phyloP scores from a whole-genome alignment of 2,888 invertebrate species.

The Acanthosepion pharaonis region DNA sequence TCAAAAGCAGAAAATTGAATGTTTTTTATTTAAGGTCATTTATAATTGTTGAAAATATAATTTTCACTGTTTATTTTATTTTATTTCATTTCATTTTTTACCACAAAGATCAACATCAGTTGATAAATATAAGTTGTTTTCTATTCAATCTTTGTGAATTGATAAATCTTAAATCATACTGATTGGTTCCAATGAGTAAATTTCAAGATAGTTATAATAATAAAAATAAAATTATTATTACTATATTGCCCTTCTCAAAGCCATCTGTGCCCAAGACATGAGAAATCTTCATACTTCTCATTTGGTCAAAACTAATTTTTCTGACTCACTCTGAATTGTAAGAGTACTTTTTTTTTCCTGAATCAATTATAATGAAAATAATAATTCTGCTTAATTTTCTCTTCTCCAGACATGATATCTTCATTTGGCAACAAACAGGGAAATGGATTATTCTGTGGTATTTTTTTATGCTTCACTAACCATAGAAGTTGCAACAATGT shows the following conservation, averaged over 20 bases:
- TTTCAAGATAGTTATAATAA: background rate
- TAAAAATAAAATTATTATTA: background rate
- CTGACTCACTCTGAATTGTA: too few species aligned
- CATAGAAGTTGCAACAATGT: too few species aligned
- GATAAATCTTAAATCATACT: background rate
- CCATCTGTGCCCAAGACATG: too few species aligned
- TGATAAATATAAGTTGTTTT: background rate
- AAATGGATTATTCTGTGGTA: too few species aligned
- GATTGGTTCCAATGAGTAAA: background rate
- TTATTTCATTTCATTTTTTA: background rate
- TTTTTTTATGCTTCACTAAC: too few species aligned
- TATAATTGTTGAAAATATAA: background rate
- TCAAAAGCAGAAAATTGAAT: background rate
- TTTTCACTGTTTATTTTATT: background rate
- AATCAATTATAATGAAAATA: too few species aligned
- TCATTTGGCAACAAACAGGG: too few species aligned
- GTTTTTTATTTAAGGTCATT: background rate
- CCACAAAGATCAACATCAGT: background rate
- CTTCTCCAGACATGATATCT: too few species aligned
- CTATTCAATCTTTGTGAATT: background rate
- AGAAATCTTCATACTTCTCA: too few species aligned
- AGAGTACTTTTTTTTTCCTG: too few species aligned
- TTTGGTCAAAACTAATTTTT: background rate
- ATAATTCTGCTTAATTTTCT: too few species aligned
- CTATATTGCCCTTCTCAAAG: background rate